Evolutionary conservation across 2,797 vertebrate genomes (phyloP), one percentile per base, ranked within the genome.

Genomic region (Sebastes minor): DNA sequence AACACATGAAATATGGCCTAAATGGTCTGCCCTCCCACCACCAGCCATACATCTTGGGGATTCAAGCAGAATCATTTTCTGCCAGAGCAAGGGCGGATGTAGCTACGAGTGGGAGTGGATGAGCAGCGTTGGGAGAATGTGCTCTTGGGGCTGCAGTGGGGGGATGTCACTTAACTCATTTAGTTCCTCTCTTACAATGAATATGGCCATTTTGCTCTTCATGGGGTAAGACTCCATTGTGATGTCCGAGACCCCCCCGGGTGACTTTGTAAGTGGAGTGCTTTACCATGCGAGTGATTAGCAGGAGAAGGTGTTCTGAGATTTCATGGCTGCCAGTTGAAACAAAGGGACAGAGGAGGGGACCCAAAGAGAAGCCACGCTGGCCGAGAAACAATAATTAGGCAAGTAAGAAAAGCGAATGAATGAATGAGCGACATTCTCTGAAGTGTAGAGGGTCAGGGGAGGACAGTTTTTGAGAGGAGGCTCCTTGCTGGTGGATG

Each of bases 231-330:
- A 65, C 35, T 84, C 33, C 27, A 65, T 83, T 81, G 75, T 79
- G 78, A 67, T 64, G 53, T 81, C 57, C 32, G 67, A 80, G 49
- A 80, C 62, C 64, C 46, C 68, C 71, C 64, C 8, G 68, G 82
- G 74, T 88, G 87, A 83, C 88, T 82, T 84, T 88, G 75, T 76
- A 46, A 83, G 75, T 35, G 13, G 46, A 85, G 74, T 70, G 66
- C 82, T 89, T 91, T 83, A 65, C 66, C 60, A 20, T 79, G 59
- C 64, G 65, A 84, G 60, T 88, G 83, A 89, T 84, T 86, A 83
- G 75, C 65, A 33, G 71, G 33, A 74, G 61, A 78, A 71, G 68
- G 64, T 78, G 49, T 55, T 78, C 23, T 25, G 61, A 87, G 64
- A 78, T 83, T 82, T 70, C 81, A 84, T 70, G 62, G 55, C 65